These are phyloP conservation scores for Thecophora atra DNA, from an alignment of 2,888 invertebrate genomes.

Conservation along the genomic window DNA sequence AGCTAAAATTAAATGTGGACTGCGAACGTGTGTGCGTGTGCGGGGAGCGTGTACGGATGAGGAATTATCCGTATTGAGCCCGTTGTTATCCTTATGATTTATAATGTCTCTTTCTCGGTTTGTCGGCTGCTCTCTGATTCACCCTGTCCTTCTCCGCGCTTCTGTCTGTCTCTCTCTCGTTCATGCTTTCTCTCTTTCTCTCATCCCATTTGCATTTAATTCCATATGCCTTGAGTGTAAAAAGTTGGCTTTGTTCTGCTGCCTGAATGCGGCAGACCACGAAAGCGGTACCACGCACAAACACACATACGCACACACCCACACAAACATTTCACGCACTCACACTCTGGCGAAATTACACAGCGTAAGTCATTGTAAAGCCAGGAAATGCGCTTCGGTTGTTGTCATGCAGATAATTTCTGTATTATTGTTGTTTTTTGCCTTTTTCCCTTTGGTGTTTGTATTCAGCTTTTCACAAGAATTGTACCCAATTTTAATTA, in stretches of 20 bases:
- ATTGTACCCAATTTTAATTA: neutral
- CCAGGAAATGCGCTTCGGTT: slow-evolving; percentile 19
- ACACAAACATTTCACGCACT: neutral
- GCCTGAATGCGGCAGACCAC: slow-evolving; percentile 27
- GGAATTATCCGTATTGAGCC: slow-evolving; percentile 56
- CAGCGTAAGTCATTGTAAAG: slow-evolving; percentile 17
- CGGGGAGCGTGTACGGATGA: neutral
- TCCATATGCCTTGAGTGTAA: neutral
- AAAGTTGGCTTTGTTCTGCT: neutral
- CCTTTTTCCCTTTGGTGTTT: neutral
- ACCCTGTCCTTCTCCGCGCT: no score
- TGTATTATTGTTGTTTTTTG: neutral
- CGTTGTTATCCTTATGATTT: slow-evolving; percentile 62
- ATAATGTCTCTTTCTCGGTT: slow-evolving; percentile 51
- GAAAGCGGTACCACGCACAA: neutral
- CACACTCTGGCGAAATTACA: neutral
- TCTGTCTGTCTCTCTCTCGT: no score
- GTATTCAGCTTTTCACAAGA: neutral
- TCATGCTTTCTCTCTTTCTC: no score
- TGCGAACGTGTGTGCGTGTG: neutral
- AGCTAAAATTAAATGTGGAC: neutral
- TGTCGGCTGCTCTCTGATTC: neutral
- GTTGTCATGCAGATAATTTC: slow-evolving; percentile 8
- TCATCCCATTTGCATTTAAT: neutral
- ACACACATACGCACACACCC: neutral